Evolutionary conservation across 2,888 invertebrate genomes (phyloP), one percentile per base, ranked within the genome.

Genomic region (Tridacna gigas): DNA sequence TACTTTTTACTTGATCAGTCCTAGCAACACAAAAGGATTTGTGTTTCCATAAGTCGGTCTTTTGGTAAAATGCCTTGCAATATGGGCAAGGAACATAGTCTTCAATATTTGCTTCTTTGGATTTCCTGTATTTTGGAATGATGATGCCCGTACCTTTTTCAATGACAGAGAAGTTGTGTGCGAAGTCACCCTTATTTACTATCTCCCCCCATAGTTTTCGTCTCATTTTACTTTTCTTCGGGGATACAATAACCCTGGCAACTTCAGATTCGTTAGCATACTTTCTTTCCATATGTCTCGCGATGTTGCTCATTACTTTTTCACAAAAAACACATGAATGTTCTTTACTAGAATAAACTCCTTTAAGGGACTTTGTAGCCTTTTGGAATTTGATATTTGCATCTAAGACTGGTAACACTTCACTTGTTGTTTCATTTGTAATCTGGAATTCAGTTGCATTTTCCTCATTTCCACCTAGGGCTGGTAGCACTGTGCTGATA

Each of bases 31-130:
- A 51, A 11, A 51, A 51, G 12, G 51, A 11, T 51, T 37, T 9
- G 60, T 83, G 79, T 63, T 79, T 79, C 82, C 82, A 83, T n/a
- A 83, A 60, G 28, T 83, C 82, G 20, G n/a, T 79, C n/a, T 26
- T 48, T n/a, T 69, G 48, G 47, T 74, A 47, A 37, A 74, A 47
- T 20, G 71, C 75, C 20, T 56, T 65, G 47, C 84, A 84, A 71
- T 47, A 74, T 20, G 75, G 71, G 75, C 84, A 84, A 18, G 81
- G 79, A 12, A 84, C 37, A 26, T 75, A 81, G 26, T 79, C 60
- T 22, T 22, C 47, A 13, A 51, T 51, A 15, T 51, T 15, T 26
- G 15, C 51, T 12, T 61, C 75, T 65, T 74, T 51, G 9, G 66
- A 60, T 66, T 20, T 12, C 51, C 84, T 71, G 25, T 82, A 79